These are phyloP conservation scores for Drosophila quadrilineata DNA, from an alignment of 1,140 invertebrate species.

Conservation along the genomic window DNA sequence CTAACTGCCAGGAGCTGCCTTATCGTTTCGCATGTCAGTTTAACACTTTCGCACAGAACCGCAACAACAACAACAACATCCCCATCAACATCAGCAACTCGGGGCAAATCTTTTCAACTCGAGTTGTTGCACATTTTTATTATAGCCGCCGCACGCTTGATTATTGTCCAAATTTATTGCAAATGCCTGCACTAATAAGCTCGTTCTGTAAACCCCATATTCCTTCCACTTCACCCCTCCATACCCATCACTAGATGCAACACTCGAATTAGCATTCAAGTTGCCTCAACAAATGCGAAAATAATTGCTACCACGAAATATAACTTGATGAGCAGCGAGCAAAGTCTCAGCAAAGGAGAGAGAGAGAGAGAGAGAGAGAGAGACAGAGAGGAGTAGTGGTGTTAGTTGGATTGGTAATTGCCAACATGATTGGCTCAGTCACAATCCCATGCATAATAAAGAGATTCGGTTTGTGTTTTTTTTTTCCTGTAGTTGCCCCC, in stretches of 20 bases:
- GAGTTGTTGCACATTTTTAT: conserved; percentile 39
- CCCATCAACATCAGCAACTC: neutral
- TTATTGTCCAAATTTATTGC: conserved; percentile 76
- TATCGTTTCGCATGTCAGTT: conserved; percentile 70
- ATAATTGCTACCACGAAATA: conserved; percentile 69
- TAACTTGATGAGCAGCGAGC: conserved; percentile 3
- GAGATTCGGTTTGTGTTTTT: too few relatives aligned
- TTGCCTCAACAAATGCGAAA: conserved; percentile 76
- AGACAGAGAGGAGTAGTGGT: neutral
- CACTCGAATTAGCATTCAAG: conserved; percentile 67
- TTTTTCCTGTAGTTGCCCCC: too few relatives aligned
- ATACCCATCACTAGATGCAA: neutral
- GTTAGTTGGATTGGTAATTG: conserved; percentile 50
- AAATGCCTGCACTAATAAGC: conserved; percentile 74
- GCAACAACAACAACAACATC: too few relatives aligned
- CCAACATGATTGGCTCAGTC: conserved; percentile 53
- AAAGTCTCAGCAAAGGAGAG: neutral
- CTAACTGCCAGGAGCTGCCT: conserved; percentile 2
- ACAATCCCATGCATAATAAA: conserved; percentile 36
- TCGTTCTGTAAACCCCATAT: conserved; percentile 32
- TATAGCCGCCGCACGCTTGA: conserved; percentile 45
- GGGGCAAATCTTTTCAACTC: conserved; percentile 67
- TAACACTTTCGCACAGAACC: conserved; percentile 65
- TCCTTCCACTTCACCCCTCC: neutral
- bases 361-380: neutral